Base-by-base conservation (phyloP, 2,113 vertebrate species). In the Helogale parvula region DNA sequence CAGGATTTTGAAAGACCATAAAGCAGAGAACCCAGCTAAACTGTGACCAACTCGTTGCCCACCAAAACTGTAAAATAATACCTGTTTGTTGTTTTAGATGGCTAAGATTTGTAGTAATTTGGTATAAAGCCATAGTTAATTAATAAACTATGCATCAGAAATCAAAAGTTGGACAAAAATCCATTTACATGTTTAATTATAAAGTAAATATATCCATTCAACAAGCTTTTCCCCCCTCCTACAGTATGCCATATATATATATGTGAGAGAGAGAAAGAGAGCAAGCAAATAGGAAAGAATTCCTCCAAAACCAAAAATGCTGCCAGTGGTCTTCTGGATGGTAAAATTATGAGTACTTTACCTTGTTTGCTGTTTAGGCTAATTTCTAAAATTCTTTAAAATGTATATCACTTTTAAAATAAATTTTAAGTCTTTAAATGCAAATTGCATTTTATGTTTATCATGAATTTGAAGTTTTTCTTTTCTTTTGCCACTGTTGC, bases 301-400 rank as follows among this genome's bases (percentile, higher is more conserved):
- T 84, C 1, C 23, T 65, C 25, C 45, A 57, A 89, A 89, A 93
- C 2, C 31, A n/a, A 52, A 92, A 84, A 91, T 7, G 10, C 11
- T 63, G 29, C 52, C 50, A 17, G 31, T 69, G 3, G 15, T 77
- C 16, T 80, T 80, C 17, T 45, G 23, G 45, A 86, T 81, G 47
- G 27, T 57, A 7, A 77, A 57, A 68, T 84, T 83, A 90, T 33
- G 23, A 11, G 23, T 3, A 19, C 68, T 90, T 86, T 81, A 65
- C 79, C 23, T 72, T 29, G 2, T 83, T 92, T 79, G 45, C 9
- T 63, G 13, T 88, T 92, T 71, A 38, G 11, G 15, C 9, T 87
- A 88, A 60, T 82, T 82, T 71, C 41, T 63, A 71, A 96, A 84
- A 92, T 84, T 92, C 38, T 88, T 35, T 69, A 83, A 88, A 91